These are phyloP conservation scores for Tanytarsus gracilentus DNA, from an alignment of 2,888 invertebrate species.

Conservation along the genomic window DNA sequence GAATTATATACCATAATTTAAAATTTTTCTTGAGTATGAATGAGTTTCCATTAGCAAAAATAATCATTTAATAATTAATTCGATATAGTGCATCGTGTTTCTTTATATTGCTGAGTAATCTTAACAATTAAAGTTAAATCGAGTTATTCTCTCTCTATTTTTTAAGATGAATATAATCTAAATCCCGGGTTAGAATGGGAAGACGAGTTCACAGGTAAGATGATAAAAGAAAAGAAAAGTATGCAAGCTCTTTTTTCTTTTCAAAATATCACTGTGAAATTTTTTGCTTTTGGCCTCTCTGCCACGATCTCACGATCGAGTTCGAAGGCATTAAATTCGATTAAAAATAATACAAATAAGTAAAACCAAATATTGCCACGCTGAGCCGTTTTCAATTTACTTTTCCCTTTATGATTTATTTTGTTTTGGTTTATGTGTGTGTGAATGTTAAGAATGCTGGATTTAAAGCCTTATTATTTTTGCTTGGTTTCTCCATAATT, in stretches of 20 bases:
- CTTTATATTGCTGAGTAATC: too few relatives aligned
- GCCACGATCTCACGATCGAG: not conserved
- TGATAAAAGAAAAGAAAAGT: conserved; percentile 9
- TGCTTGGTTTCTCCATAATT: not conserved
- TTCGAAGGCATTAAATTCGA: too few relatives aligned
- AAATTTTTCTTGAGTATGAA: too few relatives aligned
- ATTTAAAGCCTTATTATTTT: not conserved
- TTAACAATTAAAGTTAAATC: conserved; percentile 34
- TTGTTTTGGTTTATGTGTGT: conserved; percentile 3
- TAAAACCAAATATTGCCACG: conserved; percentile 27
- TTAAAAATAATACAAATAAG: conserved; percentile 4
- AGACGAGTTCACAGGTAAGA: conserved; percentile 99
- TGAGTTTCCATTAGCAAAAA: too few relatives aligned
- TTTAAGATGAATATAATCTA: conserved; percentile 99
- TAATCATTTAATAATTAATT: too few relatives aligned
- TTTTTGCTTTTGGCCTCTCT: not conserved
- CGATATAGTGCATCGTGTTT: too few relatives aligned
- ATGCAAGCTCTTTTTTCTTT: not conserved
- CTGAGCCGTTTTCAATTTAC: conserved; percentile 14
- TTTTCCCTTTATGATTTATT: conserved; percentile 11
- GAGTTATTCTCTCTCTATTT: conserved; percentile 42
- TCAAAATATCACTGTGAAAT: conserved; percentile 1
- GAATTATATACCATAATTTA: not conserved
- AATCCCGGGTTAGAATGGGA: conserved; percentile 99
- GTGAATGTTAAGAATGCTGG: conserved; percentile 29